Percentiles rank a stretch among this genome's conserved stretches.
Evolutionary conservation across 92 coral and sea anemone species (phyloP).

Genomic region (Bergia sp.): DNA sequence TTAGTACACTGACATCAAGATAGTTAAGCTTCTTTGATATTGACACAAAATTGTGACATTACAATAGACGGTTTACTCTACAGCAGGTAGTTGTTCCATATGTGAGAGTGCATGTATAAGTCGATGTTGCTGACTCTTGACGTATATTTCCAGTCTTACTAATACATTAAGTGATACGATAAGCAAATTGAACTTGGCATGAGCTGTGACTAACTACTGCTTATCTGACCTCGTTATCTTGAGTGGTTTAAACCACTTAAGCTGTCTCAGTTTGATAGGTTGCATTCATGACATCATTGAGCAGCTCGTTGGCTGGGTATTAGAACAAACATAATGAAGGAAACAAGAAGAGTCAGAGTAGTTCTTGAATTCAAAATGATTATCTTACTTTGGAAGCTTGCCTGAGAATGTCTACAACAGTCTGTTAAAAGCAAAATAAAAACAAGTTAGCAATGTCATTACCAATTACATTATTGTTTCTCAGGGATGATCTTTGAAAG

Average conservation of each 20-base stretch:
- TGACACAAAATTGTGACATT: too few species aligned
- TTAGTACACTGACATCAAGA: too few species aligned
- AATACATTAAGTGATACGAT: too few species aligned
- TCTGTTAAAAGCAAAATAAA: constrained; percentile 52
- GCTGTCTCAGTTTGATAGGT: neutral
- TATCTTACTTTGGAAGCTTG: constrained; percentile 88
- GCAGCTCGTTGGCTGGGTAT: neutral
- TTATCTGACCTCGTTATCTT: neutral
- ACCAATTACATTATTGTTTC: too few species aligned
- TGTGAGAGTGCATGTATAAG: neutral
- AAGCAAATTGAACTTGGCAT: too few species aligned
- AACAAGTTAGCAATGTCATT: neutral
- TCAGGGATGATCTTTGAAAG: too few species aligned
- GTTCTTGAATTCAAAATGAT: neutral
- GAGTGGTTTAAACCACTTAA: neutral
- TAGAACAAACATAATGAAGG: neutral
- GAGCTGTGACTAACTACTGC: neutral
- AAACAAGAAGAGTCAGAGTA: neutral
- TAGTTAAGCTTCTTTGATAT: too few species aligned
- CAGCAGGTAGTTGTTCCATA: too few species aligned
- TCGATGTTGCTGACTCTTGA: neutral
- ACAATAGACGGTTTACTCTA: too few species aligned
- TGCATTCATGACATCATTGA: neutral
- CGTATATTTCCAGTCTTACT: neutral
- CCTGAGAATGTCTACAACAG: constrained; percentile 88